Conservation (phyloP, 2,797 vertebrate genomes). For the Geotrypetes seraphini region DNA sequence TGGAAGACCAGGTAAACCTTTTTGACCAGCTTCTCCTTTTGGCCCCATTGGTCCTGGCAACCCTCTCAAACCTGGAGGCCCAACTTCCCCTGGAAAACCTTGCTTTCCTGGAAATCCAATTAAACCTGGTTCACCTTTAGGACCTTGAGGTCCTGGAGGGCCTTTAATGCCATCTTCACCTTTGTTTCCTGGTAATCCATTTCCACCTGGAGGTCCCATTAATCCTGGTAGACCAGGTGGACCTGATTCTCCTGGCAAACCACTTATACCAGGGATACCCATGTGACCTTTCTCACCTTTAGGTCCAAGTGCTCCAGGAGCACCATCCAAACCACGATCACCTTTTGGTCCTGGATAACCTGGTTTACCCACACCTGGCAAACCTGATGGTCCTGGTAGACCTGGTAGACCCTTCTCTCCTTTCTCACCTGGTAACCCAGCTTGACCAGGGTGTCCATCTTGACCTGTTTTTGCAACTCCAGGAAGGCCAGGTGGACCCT, state of each 20-base stretch:
- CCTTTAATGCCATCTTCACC: slow-evolving; percentile 73
- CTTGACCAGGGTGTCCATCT: slow-evolving; percentile 78
- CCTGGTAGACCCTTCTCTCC: slow-evolving; percentile 78
- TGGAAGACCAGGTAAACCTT: slow-evolving; percentile 71
- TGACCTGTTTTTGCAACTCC: slow-evolving; percentile 82
- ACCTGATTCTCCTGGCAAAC: slow-evolving; percentile 71
- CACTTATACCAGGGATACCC: slow-evolving; percentile 73
- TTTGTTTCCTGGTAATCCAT: slow-evolving; percentile 81
- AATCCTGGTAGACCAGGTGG: slow-evolving; percentile 76
- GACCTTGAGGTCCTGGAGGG: slow-evolving; percentile 65
- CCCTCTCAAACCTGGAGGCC: slow-evolving; percentile 76
- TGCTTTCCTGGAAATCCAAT: slow-evolving; percentile 77
- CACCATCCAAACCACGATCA: slow-evolving; percentile 72
- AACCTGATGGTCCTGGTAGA: slow-evolving; percentile 74
- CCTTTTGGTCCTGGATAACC: slow-evolving; percentile 86
- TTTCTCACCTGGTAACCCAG: slow-evolving; percentile 75
- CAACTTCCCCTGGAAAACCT: slow-evolving; percentile 73
- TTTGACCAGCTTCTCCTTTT: slow-evolving; percentile 75
- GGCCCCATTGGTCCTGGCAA: slow-evolving; percentile 77
- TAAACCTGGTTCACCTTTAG: slow-evolving; percentile 74
- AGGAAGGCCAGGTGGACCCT: slow-evolving; percentile 69
- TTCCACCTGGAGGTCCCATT: slow-evolving; percentile 72
- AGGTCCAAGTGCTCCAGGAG: slow-evolving; percentile 67
- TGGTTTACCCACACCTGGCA: slow-evolving; percentile 80
- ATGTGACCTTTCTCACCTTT: slow-evolving; percentile 82